Percentiles rank a stretch among this genome's conserved stretches.
These are phyloP conservation scores for Drosophila littoralis DNA, from an alignment of 1,140 invertebrate species.

Conservation along the genomic window DNA sequence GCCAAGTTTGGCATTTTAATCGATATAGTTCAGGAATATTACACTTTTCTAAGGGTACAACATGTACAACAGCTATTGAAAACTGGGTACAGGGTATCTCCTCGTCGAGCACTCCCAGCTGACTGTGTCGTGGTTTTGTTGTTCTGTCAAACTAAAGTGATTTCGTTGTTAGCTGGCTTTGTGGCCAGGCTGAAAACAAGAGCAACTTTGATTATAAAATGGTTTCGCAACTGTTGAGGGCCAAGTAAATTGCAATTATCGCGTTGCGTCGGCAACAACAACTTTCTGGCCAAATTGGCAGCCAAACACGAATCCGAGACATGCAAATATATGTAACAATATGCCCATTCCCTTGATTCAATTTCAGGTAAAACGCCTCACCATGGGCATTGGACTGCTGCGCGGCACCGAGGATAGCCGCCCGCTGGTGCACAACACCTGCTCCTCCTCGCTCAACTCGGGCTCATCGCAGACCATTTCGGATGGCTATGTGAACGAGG, in stretches of 20 bases:
- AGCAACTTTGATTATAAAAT: constrained; percentile 26
- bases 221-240: constrained; percentile 13
- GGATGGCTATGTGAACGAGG: constrained; percentile 92
- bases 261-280: constrained; percentile 50
- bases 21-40: no score
- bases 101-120: background rate
- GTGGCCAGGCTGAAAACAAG: constrained; percentile 17
- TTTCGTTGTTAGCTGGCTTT: constrained; percentile 69
- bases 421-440: constrained; percentile 86
- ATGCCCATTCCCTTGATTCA: background rate
- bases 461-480: constrained; percentile 86
- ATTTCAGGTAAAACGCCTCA: constrained; percentile 81
- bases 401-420: constrained; percentile 86
- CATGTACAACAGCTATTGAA: no score
- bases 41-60: no score
- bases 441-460: constrained; percentile 85
- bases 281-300: constrained; percentile 61
- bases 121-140: constrained; percentile 7
- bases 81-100: background rate
- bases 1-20: no score
- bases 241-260: constrained; percentile 64
- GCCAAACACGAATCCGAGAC: constrained; percentile 48
- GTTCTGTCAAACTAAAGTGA: constrained; percentile 61
- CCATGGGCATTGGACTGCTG: constrained; percentile 82
- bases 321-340: constrained; percentile 34